phyloP scores from a whole-genome alignment of 2,888 invertebrate genomes.

The Anodontia alba region DNA sequence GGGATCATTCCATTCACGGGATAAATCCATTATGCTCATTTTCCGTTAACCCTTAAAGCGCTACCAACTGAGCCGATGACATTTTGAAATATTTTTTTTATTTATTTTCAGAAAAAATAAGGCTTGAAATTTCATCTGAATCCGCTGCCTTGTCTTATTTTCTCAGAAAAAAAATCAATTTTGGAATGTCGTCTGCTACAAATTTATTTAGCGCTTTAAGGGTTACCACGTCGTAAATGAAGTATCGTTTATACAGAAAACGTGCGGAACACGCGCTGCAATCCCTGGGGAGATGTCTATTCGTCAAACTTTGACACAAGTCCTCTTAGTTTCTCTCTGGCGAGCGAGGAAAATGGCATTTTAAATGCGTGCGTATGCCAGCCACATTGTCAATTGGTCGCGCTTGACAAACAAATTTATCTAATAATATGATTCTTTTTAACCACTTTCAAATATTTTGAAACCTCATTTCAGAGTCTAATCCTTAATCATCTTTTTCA shows the following conservation, averaged over 20 bases:
- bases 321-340: constrained; percentile 58
- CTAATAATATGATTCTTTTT: constrained; percentile 61
- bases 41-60: too few relatives aligned
- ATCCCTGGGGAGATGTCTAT: constrained; percentile 58
- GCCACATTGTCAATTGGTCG: constrained; percentile 56
- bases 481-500: constrained; percentile 28
- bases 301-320: constrained; percentile 57
- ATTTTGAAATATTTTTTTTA: too few relatives aligned
- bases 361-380: constrained; percentile 65
- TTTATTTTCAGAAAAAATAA: too few relatives aligned
- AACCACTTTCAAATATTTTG: constrained; percentile 42
- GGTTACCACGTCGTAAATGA: too few relatives aligned
- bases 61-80: too few relatives aligned
- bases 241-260: constrained; percentile 15
- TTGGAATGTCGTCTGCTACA: too few relatives aligned
- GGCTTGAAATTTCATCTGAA: too few relatives aligned
- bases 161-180: too few relatives aligned
- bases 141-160: too few relatives aligned
- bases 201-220: too few relatives aligned
- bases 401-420: constrained; percentile 66
- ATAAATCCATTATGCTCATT: too few relatives aligned
- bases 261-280: constrained; percentile 57
- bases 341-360: constrained; percentile 62
- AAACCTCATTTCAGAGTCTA: constrained; percentile 39
- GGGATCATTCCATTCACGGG: too few relatives aligned